phyloP scores from a whole-genome alignment of 2,888 invertebrate species.

The Acronicta leporina region DNA sequence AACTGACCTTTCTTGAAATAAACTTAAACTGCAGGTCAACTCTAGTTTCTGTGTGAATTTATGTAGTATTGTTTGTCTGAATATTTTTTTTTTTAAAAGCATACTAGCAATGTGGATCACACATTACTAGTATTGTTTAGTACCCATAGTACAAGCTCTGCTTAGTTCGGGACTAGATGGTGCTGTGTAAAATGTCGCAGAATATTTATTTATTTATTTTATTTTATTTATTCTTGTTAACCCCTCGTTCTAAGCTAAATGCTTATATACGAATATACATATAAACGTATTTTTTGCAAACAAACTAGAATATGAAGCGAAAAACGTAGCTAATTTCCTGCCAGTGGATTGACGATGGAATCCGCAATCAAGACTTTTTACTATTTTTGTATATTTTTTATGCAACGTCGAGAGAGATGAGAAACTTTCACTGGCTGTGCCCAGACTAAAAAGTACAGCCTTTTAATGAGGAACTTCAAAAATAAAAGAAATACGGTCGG shows the following conservation, averaged over 20 bases:
- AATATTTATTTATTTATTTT: no score
- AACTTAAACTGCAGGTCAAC: not conserved
- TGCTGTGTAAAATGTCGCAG: no score
- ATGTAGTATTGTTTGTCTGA: no score
- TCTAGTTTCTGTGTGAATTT: not conserved
- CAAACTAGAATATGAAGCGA: not conserved
- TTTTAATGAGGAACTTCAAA: conserved; percentile 50
- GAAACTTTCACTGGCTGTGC: conserved; percentile 49
- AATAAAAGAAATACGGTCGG: conserved; percentile 46
- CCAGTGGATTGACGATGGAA: conserved; percentile 25
- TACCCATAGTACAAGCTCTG: no score
- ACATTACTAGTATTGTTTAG: no score
- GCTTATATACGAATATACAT: no score
- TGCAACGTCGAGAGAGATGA: conserved; percentile 34
- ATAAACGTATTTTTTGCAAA: not conserved
- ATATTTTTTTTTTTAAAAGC: no score
- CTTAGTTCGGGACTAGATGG: no score
- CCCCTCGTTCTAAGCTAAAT: no score
- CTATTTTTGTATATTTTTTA: conserved; percentile 30
- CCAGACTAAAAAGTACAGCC: conserved; percentile 45
- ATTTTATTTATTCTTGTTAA: no score
- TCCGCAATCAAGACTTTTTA: conserved; percentile 41
- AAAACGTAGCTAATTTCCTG: conserved; percentile 33
- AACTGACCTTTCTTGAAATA: not conserved
- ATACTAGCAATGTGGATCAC: no score